Evolutionary conservation across 2,113 vertebrate genomes (phyloP).

Genomic region (Pluvialis apricaria): DNA sequence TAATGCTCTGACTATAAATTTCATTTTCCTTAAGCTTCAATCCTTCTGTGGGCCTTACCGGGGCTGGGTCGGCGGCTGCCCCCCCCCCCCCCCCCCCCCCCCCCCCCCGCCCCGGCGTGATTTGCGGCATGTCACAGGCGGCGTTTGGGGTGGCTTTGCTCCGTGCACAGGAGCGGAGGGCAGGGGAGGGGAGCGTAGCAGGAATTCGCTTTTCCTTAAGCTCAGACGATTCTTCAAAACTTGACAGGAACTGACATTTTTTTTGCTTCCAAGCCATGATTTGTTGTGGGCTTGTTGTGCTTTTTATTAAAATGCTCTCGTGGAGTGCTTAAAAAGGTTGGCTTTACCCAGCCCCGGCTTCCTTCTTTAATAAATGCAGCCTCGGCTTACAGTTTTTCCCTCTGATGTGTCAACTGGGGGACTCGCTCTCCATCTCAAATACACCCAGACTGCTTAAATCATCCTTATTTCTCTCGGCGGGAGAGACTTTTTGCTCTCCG

Average conservation of each 20-base stretch:
- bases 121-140: slow-evolving; percentile 44
- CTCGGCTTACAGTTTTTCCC: slow-evolving; percentile 60
- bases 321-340: slow-evolving; percentile 53
- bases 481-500: slow-evolving; percentile 45
- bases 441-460: slow-evolving; percentile 68
- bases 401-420: slow-evolving; percentile 64
- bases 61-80: slow-evolving; percentile 18
- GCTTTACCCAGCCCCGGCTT: slow-evolving; percentile 57
- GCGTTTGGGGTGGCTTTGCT: slow-evolving; percentile 34
- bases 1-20: slow-evolving; percentile 79
- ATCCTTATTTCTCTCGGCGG: slow-evolving; percentile 67
- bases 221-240: slow-evolving; percentile 63
- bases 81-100: not conserved
- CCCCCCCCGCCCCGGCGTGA: not conserved
- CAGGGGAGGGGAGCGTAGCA: not conserved
- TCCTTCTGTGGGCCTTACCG: slow-evolving; percentile 59
- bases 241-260: slow-evolving; percentile 71
- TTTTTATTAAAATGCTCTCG: slow-evolving; percentile 76
- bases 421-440: slow-evolving; percentile 54
- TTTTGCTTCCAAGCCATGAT: slow-evolving; percentile 69
- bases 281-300: slow-evolving; percentile 67
- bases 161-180: not conserved
- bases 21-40: slow-evolving; percentile 70
- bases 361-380: slow-evolving; percentile 66
- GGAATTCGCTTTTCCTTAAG: slow-evolving; percentile 72